phyloP scores from a whole-genome alignment of 2,113 vertebrate species.

The Myodes glareolus region DNA sequence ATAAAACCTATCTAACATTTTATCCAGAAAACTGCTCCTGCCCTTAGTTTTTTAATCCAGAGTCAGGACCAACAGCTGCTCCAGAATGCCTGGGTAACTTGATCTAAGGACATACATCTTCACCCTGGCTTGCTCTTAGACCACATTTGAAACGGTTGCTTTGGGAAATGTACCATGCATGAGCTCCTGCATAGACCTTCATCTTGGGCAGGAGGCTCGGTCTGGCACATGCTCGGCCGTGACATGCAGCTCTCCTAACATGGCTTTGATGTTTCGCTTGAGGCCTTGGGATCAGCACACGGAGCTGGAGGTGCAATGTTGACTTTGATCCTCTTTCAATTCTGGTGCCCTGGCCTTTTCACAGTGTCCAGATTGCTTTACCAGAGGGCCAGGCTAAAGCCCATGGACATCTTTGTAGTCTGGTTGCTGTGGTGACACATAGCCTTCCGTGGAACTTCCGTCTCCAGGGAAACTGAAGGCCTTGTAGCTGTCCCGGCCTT shows the following conservation, averaged over 20 bases:
- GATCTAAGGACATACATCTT: conserved; percentile 76
- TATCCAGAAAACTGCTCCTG: conserved; percentile 48
- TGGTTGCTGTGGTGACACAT: conserved; percentile 89
- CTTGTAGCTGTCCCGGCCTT: conserved; percentile 82
- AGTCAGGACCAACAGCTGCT: conserved; percentile 88
- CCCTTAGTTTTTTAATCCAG: neutral
- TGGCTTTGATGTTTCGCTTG: conserved; percentile 78
- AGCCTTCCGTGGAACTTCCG: conserved; percentile 83
- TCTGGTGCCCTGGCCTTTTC: conserved; percentile 85
- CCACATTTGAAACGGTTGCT: conserved; percentile 84
- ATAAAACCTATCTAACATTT: conserved; percentile 42
- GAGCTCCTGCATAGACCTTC: conserved; percentile 80
- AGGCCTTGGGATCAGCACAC: conserved; percentile 84
- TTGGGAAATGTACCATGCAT: conserved; percentile 83
- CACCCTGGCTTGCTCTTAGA: conserved; percentile 75
- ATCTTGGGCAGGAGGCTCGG: conserved; percentile 73
- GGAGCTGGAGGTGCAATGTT: conserved; percentile 81
- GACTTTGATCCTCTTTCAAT: conserved; percentile 89
- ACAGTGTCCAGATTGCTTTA: conserved; percentile 87
- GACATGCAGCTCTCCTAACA: conserved; percentile 81
- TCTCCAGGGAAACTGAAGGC: conserved; percentile 84
- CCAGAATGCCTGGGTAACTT: conserved; percentile 85
- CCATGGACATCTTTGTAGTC: conserved; percentile 87
- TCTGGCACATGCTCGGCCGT: conserved; percentile 79
- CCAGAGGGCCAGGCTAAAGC: conserved; percentile 84